Conservation (phyloP, 2,888 invertebrate species). For the Tenodera sinensis region DNA sequence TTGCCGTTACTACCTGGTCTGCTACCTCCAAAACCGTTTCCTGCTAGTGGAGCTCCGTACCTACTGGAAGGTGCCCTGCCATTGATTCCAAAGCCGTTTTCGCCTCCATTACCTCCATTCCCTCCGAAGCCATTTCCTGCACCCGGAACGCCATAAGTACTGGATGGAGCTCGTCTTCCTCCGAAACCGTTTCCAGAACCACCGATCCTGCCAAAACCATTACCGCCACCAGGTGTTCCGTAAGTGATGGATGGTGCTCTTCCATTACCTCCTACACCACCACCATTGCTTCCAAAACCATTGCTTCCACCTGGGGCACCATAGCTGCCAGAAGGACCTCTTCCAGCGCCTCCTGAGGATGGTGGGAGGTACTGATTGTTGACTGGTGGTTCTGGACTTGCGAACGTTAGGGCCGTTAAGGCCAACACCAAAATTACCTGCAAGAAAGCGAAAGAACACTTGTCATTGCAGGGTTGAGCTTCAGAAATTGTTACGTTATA, state of each 20-base stretch:
- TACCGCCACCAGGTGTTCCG: slow-evolving; percentile 7
- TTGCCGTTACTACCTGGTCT: background rate
- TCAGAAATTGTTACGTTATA: no score
- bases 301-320: slow-evolving; percentile 2
- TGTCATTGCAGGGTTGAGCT: no score
- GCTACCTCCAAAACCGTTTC: slow-evolving; percentile 5
- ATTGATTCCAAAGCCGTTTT: slow-evolving; percentile 3
- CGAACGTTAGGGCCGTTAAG: slow-evolving; percentile 34
- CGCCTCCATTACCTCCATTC: slow-evolving; percentile 11
- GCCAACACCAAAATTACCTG: slow-evolving; percentile 23
- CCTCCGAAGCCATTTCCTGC: slow-evolving; percentile 15
- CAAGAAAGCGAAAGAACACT: background rate
- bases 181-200: slow-evolving; percentile 1
- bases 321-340: background rate
- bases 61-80: slow-evolving; percentile 15
- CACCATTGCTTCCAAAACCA: background rate
- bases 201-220: background rate
- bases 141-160: slow-evolving; percentile 25
- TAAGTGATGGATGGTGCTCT: slow-evolving; percentile 5
- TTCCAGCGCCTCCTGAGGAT: background rate
- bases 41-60: slow-evolving; percentile 12
- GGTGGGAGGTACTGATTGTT: slow-evolving; percentile 26
- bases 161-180: slow-evolving; percentile 20
- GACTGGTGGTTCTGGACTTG: slow-evolving; percentile 38
- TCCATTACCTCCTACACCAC: background rate